Evolutionary conservation across 1,140 invertebrate species (phyloP).

Genomic region (Camponotus pennsylvanicus): DNA sequence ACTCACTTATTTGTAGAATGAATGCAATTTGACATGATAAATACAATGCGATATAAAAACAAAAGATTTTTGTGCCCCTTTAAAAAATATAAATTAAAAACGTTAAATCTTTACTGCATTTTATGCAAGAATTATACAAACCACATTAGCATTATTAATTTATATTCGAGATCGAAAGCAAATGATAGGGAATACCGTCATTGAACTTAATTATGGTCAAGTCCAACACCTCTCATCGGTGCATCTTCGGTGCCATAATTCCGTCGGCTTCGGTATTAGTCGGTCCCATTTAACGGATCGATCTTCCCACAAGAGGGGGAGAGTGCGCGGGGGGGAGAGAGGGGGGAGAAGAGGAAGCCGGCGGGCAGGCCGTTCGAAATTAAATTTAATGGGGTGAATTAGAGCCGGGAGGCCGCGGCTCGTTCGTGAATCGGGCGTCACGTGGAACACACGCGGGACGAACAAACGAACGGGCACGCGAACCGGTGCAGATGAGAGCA

Average conservation of each 20-base stretch:
- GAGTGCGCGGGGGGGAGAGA: background rate
- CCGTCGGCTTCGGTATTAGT: slow-evolving; percentile 64
- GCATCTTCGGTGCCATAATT: slow-evolving; percentile 52
- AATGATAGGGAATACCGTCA: background rate
- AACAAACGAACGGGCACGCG: slow-evolving; percentile 66
- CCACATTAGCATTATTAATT: background rate
- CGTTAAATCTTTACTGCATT: background rate
- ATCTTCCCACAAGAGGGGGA: slow-evolving; percentile 44
- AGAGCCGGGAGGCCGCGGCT: slow-evolving; percentile 70
- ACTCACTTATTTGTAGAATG: background rate
- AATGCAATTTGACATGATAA: no score
- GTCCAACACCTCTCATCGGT: slow-evolving; percentile 42
- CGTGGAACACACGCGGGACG: slow-evolving; percentile 70
- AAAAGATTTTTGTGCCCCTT: no score
- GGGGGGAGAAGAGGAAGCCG: slow-evolving; percentile 5
- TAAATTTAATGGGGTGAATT: slow-evolving; percentile 83
- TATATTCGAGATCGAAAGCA: slow-evolving; percentile 1
- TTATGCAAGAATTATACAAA: slow-evolving; percentile 1
- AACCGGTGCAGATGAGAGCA: slow-evolving; percentile 64
- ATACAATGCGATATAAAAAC: no score
- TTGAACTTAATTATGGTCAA: slow-evolving; percentile 56
- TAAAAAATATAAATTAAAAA: background rate
- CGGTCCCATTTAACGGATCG: slow-evolving; percentile 66
- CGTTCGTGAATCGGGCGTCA: slow-evolving; percentile 61
- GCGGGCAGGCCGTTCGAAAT: slow-evolving; percentile 72